Base-by-base conservation (phyloP, 1,140 invertebrate genomes). In the Chironomus tepperi region DNA sequence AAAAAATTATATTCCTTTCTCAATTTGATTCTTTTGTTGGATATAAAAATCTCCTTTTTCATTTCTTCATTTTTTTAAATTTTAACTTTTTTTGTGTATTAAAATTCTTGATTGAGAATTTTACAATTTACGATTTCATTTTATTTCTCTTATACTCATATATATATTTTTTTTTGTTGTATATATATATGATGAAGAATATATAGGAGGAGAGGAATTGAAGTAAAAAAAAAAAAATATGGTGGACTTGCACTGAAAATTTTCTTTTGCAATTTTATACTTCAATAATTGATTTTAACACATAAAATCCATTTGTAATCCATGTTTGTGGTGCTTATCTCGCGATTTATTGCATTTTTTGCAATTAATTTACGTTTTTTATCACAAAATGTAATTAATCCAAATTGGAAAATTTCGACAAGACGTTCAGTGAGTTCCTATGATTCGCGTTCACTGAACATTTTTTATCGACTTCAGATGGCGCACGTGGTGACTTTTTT, bases 201-300 rank as follows among this genome's bases (percentile, higher is more conserved):
- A 47, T 47, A 57, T 57, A 57, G 47, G 47, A 57, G 47, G n/a
- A 16, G 19, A 70, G 65, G 65, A 70, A 70, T 70, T 21, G 65
- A 57, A 70, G 65, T 70, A 70, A 70, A 70, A 70, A 34, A 70
- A 70, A 70, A 34, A 70, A 70, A 70, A 70, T 19, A 70, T 70
- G 65, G 65, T 57, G 47, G 47, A 57, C 16, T 70, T 70, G 16
- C 65, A 70, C 16, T 70, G 65, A 70, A 70, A 70, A 19, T 70
- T 70, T 70, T 70, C 16, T 21, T 70, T 70, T 70, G 65, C 19
- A 70, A 70, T 70, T 70, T 70, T 70, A 70, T 70, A 16, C 19
- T 16, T 19, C 19, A 19, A 70, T 21, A 70, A 19, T 10, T 16
- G 18, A 15, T 70, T 70, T 70, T 19, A 18, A 18, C 65, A 9